These are phyloP conservation scores for Pipistrellus nathusii DNA, from an alignment of 2,797 vertebrate species.

Conservation along the genomic window DNA sequence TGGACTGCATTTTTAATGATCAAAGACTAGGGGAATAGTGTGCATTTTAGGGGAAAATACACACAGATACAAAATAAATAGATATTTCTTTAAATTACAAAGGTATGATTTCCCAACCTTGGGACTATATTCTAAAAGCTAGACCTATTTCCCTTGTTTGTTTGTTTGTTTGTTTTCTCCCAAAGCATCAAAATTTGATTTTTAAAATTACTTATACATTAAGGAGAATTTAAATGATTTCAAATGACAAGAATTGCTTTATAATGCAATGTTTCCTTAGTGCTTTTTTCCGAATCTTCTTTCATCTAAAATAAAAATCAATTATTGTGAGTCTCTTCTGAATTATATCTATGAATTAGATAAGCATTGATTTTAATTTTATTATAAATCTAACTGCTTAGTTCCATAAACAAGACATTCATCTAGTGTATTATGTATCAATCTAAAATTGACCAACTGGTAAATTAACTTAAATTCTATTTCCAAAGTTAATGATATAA, in stretches of 20 bases:
- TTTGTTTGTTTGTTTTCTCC: not conserved
- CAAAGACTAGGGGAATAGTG: not conserved
- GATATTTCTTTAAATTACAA: not conserved
- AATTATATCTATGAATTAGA: not conserved
- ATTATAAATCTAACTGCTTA: not conserved
- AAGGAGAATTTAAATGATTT: not conserved
- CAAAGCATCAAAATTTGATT: not conserved
- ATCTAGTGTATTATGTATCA: not conserved
- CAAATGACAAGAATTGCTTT: not conserved
- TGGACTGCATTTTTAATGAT: not conserved
- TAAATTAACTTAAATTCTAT: not conserved
- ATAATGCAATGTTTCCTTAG: not conserved
- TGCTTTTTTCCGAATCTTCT: not conserved
- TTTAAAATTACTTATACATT: not conserved
- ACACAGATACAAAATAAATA: not conserved
- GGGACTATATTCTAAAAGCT: not conserved
- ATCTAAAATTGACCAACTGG: not conserved
- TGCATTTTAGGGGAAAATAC: not conserved
- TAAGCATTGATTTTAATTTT: not conserved
- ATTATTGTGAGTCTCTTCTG: not conserved
- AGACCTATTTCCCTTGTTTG: not conserved
- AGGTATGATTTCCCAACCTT: not conserved
- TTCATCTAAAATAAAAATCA: not conserved
- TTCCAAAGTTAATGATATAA: conserved; percentile 6
- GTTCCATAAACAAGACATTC: not conserved